Conservation (phyloP, 2,888 invertebrate genomes). For the Drosophila silvestris region DNA sequence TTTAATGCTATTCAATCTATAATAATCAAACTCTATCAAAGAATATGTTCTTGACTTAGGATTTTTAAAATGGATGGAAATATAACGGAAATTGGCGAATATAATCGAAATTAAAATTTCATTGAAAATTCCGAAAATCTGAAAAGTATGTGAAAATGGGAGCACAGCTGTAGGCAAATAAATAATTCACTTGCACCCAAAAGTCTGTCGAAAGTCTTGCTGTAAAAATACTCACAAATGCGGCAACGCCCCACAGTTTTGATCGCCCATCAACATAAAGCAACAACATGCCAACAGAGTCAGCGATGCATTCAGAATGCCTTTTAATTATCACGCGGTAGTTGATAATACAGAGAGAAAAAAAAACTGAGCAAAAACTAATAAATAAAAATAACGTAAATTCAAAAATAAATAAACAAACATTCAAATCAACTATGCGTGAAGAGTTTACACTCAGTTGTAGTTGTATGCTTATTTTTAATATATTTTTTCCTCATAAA, state of each 20-base stretch:
- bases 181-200: not conserved
- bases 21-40: not conserved
- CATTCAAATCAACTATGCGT: constrained; percentile 46
- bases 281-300: constrained; percentile 47
- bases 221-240: constrained; percentile 7
- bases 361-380: constrained; percentile 6
- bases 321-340: constrained; percentile 69
- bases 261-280: not conserved
- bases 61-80: not conserved
- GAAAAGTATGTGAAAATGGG: not conserved
- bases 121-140: not conserved
- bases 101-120: not conserved
- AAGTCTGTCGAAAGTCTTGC: constrained; percentile 9
- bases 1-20: not conserved
- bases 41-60: not conserved
- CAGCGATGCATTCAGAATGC: constrained; percentile 67
- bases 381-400: constrained; percentile 39
- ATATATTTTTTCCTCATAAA: constrained; percentile 13
- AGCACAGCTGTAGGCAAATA: not conserved
- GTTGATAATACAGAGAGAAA: constrained; percentile 19
- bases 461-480: not conserved
- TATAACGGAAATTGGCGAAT: not conserved
- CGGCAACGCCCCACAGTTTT: constrained; percentile 19
- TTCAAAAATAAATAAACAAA: constrained; percentile 33
- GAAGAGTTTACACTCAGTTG: constrained; percentile 20